Base-by-base conservation (phyloP, 2,888 invertebrate genomes). In the Stenurella melanura region DNA sequence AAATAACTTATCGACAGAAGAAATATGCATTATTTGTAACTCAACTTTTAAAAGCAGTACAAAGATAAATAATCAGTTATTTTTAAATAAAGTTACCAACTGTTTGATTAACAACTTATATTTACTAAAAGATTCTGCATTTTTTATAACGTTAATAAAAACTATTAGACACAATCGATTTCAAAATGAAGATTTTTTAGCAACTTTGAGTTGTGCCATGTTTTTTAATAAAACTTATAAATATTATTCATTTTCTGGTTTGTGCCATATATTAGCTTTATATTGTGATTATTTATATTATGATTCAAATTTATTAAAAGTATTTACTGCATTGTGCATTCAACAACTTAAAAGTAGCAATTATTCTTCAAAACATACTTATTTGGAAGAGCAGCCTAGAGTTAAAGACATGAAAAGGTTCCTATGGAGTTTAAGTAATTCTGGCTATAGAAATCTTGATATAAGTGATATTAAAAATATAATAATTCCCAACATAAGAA, bases 331-430 rank as follows among this genome's bases (percentile, higher is more conserved):
- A 56, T 84, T 85, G 77, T 85, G 87, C 38, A 79, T 90, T 5
- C 77, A 85, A 63, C 79, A 86, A 73, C 80, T 87, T 56, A 84
- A 85, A 81, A 78, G 82, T 34, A 78, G 77, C 66, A 38, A 74
- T 34, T 82, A 81, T 71, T 74, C 66, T 18, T 72, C 84, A 11
- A 81, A 79, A 77, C 75, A 81, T 54, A 19, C 73, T 42, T 78
- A 85, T 81, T 81, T 83, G 38, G 77, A 66, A 12, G 82, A 85
- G 38, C 82, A 85, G 66, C 80, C 86, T 18, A 85, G 90, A 73
- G 79, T 83, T 5, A 91, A 91, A 84, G 91, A 91, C 84, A 85
- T 91, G n/a, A 87, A 88, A 68, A 85, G 89, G 67, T 87, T 91
- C 73, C 82, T 91, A 15, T 90, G 90, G 90, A 84, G 87, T 58